Base-by-base conservation (phyloP, 2,888 invertebrate genomes). In the Cryptocephalus moraei region DNA sequence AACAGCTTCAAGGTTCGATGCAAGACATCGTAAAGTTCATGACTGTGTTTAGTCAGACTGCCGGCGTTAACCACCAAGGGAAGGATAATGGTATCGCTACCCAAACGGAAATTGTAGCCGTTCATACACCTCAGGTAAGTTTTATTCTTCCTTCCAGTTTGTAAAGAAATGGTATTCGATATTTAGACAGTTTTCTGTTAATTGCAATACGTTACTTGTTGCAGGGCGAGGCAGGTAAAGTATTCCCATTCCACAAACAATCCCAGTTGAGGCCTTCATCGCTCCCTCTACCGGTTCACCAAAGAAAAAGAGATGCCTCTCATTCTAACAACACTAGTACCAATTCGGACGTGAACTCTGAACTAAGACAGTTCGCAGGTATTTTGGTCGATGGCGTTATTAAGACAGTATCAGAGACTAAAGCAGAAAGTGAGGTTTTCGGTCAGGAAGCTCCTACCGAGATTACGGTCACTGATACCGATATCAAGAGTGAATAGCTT, bases 71-170 rank as follows among this genome's bases (percentile, higher is more conserved):
- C 58, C 59, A 48, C 31, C 48, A 51, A 49, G 10, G 10, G 40
- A 62, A 57, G 34, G 74, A 75, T 49, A 69, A 74, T 49, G 80
- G 77, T 10, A 76, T 76, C 55, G 75, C 77, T 47, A 89, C 89
- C 8, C 89, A 90, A 73, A 89, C 89, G 0, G 89, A 89, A 72
- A 82, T 89, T 56, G 75, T 81, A 9, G 87, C 87, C 0, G 84
- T 89, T 8, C 77, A 81, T 58, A 86, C 87, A 6, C 88, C 88
- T 8, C 83, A 83, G 73, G 78, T 82, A 73, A 71, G 44, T 42
- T 9, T 32, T 42, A 4, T 41, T 9, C 14, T 13, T 14, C 11
- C 11, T 36, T 4, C 12, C 4, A 36, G 12, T 36, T 4, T n/a
- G n/a, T n/a, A n/a, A n/a, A n/a, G n/a, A n/a, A n/a, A n/a, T n/a